A percentile compares a stretch with the other conserved stretches of the same genome.
Conservation (phyloP, 2,888 invertebrate genomes). For the Latheticus oryzae region DNA sequence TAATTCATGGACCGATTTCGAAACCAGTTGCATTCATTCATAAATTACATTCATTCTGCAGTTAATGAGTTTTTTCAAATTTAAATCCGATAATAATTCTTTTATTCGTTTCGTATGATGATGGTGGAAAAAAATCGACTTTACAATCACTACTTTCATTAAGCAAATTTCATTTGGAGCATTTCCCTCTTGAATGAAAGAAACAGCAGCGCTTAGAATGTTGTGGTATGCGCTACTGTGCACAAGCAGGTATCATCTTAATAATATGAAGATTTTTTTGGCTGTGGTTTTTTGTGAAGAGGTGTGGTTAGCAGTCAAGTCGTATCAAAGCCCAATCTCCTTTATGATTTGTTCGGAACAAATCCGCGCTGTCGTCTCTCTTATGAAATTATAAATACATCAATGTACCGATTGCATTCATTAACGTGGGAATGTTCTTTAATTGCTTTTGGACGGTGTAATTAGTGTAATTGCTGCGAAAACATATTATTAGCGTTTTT, state of each 20-base stretch:
- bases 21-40: constrained; percentile 30
- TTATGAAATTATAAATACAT: constrained; percentile 41
- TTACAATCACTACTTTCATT: constrained; percentile 6
- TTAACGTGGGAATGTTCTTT: constrained; percentile 43
- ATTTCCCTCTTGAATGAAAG: constrained; percentile 8
- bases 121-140: constrained; percentile 7
- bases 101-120: constrained; percentile 4
- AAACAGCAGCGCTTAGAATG: constrained; percentile 4
- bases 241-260: constrained; percentile 40
- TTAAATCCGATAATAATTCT: constrained; percentile 14
- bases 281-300: constrained; percentile 27
- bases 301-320: constrained; percentile 42
- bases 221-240: constrained; percentile 44
- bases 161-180: constrained; percentile 5
- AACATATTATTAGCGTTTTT: constrained; percentile 42
- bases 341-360: constrained; percentile 40
- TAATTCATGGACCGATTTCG: constrained; percentile 14
- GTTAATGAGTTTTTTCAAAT: constrained; percentile 32
- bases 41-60: constrained; percentile 27
- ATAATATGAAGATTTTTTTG: constrained; percentile 37
- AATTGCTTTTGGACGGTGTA: constrained; percentile 41
- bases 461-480: constrained; percentile 42
- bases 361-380: constrained; percentile 36
- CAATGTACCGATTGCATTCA: constrained; percentile 41
- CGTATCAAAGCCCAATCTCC: constrained; percentile 37